Evolutionary conservation across 2,113 vertebrate genomes (phyloP).

Genomic region (Heterochromis multidens): DNA sequence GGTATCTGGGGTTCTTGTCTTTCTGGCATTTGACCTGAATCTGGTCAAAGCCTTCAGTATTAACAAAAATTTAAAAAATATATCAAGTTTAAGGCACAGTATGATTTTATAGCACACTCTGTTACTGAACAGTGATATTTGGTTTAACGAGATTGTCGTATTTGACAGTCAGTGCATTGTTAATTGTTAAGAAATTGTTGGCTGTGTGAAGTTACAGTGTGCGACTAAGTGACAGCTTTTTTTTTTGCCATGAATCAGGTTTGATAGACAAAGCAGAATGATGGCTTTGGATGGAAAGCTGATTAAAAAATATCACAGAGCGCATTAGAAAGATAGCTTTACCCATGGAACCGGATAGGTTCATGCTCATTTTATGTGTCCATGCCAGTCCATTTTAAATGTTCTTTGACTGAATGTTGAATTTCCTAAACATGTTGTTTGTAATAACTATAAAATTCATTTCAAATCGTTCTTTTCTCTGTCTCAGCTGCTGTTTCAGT

Average conservation of each 20-base stretch:
- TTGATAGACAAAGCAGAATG: neutral
- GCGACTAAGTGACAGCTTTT: neutral
- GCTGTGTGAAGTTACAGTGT: neutral
- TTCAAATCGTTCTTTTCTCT: neutral
- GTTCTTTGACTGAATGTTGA: neutral
- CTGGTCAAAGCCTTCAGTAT: neutral
- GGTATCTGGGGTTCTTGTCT: neutral
- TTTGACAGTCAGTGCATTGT: neutral
- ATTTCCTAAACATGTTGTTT: neutral
- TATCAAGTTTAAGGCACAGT: neutral
- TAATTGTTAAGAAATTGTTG: neutral
- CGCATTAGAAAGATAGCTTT: neutral
- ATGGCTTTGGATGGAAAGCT: neutral
- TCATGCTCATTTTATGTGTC: neutral
- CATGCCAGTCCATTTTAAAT: neutral
- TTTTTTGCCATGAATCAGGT: neutral
- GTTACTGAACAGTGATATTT: neutral
- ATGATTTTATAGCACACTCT: neutral
- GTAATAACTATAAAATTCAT: neutral
- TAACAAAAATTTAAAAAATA: neutral
- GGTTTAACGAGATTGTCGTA: neutral
- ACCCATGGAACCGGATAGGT: no score
- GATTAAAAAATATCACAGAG: neutral
- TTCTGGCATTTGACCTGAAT: neutral
- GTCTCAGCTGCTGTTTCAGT: neutral